Percentiles rank a stretch among this genome's conserved stretches.
Evolutionary conservation across 2,888 invertebrate species (phyloP).

Genomic region (Conchocele bisecta): DNA sequence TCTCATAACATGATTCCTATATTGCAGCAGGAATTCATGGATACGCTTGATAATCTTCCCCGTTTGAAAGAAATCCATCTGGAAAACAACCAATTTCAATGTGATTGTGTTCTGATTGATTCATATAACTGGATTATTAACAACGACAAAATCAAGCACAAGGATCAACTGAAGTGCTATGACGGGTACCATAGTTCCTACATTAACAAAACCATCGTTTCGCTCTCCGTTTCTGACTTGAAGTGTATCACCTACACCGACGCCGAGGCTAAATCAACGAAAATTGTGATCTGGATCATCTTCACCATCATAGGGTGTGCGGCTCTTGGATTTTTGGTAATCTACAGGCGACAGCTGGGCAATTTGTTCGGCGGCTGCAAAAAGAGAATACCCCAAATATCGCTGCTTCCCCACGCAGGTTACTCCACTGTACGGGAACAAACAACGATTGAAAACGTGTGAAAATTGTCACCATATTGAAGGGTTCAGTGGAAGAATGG

Average conservation of each 20-base stretch:
- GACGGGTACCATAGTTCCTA: conserved; percentile 57
- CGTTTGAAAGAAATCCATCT: conserved; percentile 44
- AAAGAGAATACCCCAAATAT: conserved; percentile 23
- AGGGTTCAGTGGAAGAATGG: no score
- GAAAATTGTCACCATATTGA: no score
- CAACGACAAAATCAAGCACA: conserved; percentile 32
- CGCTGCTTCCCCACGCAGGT: conserved; percentile 36
- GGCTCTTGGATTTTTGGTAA: conserved; percentile 28
- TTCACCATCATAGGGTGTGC: conserved; percentile 41
- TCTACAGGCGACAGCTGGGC: conserved; percentile 36
- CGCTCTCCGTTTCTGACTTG: conserved; percentile 35
- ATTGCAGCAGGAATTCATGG: conserved; percentile 33
- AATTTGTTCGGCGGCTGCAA: conserved; percentile 20
- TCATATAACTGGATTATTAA: conserved; percentile 62
- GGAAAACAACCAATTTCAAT: conserved; percentile 55
- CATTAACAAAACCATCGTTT: conserved; percentile 27
- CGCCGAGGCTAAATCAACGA: conserved; percentile 33
- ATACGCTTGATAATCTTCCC: conserved; percentile 28
- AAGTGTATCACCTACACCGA: conserved; percentile 21
- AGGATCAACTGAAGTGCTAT: conserved; percentile 37
- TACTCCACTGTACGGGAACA: conserved; percentile 47
- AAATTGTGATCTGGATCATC: conserved; percentile 39
- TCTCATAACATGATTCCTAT: conserved; percentile 56
- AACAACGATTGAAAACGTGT: conserved; percentile 31
- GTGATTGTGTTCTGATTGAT: conserved; percentile 61